A percentile compares a stretch with the other conserved stretches of the same genome.
These are phyloP conservation scores for Selene dorsalis DNA, from an alignment of 2,797 vertebrate genomes.

Conservation along the genomic window DNA sequence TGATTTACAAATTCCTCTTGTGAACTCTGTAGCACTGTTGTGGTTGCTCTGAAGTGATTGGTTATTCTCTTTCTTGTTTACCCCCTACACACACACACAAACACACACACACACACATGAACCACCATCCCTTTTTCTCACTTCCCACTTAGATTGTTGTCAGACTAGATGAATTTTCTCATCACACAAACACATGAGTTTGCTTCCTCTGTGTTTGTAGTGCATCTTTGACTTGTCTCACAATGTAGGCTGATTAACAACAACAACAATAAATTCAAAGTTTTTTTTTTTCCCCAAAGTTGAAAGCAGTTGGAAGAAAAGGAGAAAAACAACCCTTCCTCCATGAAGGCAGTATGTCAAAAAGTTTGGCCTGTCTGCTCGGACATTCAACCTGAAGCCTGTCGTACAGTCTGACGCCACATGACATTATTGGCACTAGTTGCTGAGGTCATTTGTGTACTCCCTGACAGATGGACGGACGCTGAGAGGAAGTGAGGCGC, in stretches of 20 bases:
- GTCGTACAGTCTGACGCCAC: slow-evolving; percentile 49
- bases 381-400: slow-evolving; percentile 35
- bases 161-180: slow-evolving; percentile 19
- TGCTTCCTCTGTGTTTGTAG: neutral
- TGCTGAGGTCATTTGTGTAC: slow-evolving; percentile 58
- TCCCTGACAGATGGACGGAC: slow-evolving; percentile 69
- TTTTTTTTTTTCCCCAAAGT: neutral
- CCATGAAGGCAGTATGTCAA: slow-evolving; percentile 6
- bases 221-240: slow-evolving; percentile 4
- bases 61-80: slow-evolving; percentile 37
- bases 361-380: slow-evolving; percentile 41
- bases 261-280: neutral
- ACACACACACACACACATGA: slow-evolving; percentile 4
- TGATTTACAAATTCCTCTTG: slow-evolving; percentile 64
- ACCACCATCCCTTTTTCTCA: neutral
- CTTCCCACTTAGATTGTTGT: slow-evolving; percentile 11
- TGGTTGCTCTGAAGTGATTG: slow-evolving; percentile 59
- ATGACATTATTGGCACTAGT: slow-evolving; percentile 54
- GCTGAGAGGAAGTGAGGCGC: slow-evolving; percentile 68
- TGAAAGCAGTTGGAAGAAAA: neutral
- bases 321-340: neutral
- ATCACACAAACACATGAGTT: slow-evolving; percentile 15
- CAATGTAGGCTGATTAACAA: neutral
- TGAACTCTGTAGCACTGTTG: slow-evolving; percentile 58
- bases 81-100: neutral